Evolutionary conservation across 2,797 vertebrate genomes (phyloP), one percentile per base, ranked within the genome.

Genomic region (Acipenser ruthenus): DNA sequence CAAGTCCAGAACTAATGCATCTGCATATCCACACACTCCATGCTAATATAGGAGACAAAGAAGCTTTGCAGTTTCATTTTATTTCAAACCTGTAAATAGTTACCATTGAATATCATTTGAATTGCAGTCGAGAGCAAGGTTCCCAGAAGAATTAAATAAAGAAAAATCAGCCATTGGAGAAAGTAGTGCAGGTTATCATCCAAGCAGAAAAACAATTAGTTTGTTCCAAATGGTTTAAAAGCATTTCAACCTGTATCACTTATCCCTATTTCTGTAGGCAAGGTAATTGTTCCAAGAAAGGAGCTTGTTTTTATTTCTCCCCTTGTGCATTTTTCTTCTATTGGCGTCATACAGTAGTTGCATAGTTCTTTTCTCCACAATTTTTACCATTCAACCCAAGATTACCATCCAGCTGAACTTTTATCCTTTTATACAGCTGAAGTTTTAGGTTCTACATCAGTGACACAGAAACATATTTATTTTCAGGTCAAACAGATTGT

Each of bases 251-350:
- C 62, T 76, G 74, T 80, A 86, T 84, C 81, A 82, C 78, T 81
- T 85, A 82, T 82, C 78, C 84, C 80, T 73, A 68, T 84, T 88
- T 86, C 81, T 80, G 82, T 70, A 70, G 82, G 67, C 80, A 10
- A 1, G 73, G 77, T 91, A 90, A 92, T 89, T 91, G 86, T 75
- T 72, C 78, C 64, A 55, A 71, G 77, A 78, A 74, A 74, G 76
- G 75, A 82, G 78, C 76, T 74, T 62, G 86, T 90, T 86, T 89
- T 91, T 88, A 88, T 91, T 88, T 86, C 88, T 84, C 83, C 73
- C 66, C 79, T 84, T 80, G 85, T 80, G 76, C 72, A 65, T 83
- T 82, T 72, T 12, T 68, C 73, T 53, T 58, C 52, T 15, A 11
- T 2, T 0, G 23, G 23, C 4, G 1, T 37, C 23, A 37, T 4